These are phyloP conservation scores for Brachyhypopomus gauderio DNA, from an alignment of 2,113 vertebrate species.

Conservation along the genomic window DNA sequence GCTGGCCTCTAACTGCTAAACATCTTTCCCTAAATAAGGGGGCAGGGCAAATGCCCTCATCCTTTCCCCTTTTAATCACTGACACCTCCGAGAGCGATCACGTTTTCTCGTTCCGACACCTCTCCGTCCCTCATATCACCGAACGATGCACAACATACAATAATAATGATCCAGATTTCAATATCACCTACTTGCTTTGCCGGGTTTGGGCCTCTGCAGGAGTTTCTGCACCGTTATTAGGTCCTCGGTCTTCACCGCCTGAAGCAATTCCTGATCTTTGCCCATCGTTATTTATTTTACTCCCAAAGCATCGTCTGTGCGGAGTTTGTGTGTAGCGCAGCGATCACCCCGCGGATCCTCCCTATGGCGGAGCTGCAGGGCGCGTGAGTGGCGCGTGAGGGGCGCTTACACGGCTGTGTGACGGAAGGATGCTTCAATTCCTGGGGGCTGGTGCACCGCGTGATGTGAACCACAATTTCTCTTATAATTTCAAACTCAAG, in stretches of 20 bases:
- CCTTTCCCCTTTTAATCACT: too few species aligned
- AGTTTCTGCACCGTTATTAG: constrained; percentile 92
- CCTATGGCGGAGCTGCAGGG: constrained; percentile 59
- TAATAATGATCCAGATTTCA: too few species aligned
- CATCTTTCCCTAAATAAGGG: too few species aligned
- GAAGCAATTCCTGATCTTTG: constrained; percentile 96
- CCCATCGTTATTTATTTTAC: constrained; percentile 85
- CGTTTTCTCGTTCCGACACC: too few species aligned
- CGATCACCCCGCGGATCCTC: constrained; percentile 58
- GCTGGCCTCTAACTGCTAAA: too few species aligned
- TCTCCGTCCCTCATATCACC: too few species aligned
- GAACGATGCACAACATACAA: too few species aligned
- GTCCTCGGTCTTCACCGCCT: constrained; percentile 97
- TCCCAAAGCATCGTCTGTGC: constrained; percentile 76
- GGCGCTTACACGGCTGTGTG: constrained; percentile 44
- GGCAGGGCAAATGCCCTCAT: too few species aligned
- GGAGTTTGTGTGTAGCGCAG: constrained; percentile 49
- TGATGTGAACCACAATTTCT: constrained; percentile 61
- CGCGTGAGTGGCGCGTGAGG: constrained; percentile 53
- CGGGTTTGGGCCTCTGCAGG: constrained; percentile 93
- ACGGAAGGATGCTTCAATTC: constrained; percentile 51
- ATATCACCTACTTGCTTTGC: constrained; percentile 89
- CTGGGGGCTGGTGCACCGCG: constrained; percentile 48
- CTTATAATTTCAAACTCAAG: constrained; percentile 31
- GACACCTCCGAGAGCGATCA: too few species aligned